Percentiles rank a stretch among this genome's conserved stretches.
These are phyloP conservation scores for Chloroceryle aenea DNA, from an alignment of 2,113 vertebrate species.

Conservation along the genomic window DNA sequence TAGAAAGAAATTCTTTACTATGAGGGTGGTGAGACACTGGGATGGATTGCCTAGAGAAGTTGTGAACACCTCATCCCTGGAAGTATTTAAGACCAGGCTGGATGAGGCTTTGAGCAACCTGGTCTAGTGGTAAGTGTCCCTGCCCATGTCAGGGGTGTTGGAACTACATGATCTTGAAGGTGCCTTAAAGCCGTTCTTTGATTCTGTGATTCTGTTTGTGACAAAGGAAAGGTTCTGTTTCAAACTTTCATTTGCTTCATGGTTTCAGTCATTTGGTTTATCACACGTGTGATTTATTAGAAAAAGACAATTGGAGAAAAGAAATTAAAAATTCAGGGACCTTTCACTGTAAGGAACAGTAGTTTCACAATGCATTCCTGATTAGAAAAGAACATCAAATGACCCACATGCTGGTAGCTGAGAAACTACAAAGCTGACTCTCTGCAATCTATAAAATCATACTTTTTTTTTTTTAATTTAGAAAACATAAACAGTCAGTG, in stretches of 20 bases:
- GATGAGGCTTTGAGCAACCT: no score
- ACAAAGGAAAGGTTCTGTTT: neutral
- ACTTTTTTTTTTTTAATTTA: neutral
- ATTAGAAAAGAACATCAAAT: conserved; percentile 50
- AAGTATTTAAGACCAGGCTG: no score
- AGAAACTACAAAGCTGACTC: conserved; percentile 35
- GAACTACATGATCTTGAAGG: no score
- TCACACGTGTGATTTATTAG: conserved; percentile 29
- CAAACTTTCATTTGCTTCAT: neutral
- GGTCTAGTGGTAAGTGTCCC: no score
- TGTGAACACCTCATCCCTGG: no score
- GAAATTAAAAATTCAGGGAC: conserved; percentile 47
- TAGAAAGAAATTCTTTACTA: no score
- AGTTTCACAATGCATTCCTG: conserved; percentile 31
- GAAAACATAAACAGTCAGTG: conserved; percentile 20
- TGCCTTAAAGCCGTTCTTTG: no score
- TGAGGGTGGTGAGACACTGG: no score
- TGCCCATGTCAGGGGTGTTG: no score
- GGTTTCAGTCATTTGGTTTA: conserved; percentile 21
- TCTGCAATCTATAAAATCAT: conserved; percentile 25
- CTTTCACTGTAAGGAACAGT: conserved; percentile 30
- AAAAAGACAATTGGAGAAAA: neutral
- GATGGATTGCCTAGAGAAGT: no score
- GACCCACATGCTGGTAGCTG: conserved; percentile 31
- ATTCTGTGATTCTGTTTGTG: neutral